These are phyloP conservation scores for Acyrthosiphon pisum DNA, from an alignment of 1,140 invertebrate genomes.

Conservation along the genomic window DNA sequence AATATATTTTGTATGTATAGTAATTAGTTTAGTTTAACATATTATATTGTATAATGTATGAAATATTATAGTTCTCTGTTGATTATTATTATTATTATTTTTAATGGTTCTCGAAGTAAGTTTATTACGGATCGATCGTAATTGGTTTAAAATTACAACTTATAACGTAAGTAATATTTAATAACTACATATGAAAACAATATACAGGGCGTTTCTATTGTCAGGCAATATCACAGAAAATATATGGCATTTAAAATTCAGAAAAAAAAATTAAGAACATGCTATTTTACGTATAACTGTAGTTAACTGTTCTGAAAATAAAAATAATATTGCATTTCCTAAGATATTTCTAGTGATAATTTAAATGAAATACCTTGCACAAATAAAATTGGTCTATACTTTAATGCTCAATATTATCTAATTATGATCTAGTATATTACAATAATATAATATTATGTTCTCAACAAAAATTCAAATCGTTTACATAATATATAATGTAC, in stretches of 20 bases:
- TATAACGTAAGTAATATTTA: not conserved
- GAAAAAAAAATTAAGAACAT: not conserved
- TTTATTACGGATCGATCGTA: not conserved
- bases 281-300: not conserved
- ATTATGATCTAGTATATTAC: not conserved
- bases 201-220: not conserved
- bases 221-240: not conserved
- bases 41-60: not conserved
- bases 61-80: conserved; percentile 3
- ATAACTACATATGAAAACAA: not conserved
- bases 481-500: not conserved
- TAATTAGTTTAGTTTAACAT: not conserved
- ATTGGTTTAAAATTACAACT: not conserved
- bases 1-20: not conserved
- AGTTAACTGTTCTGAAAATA: not conserved
- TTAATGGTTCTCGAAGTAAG: not conserved
- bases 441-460: not conserved
- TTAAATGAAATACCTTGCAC: not conserved
- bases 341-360: not conserved
- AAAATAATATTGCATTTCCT: no score
- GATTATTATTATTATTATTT: not conserved
- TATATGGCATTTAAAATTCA: no score
- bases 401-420: not conserved
- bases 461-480: not conserved
- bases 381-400: not conserved